Evolutionary conservation across 2,113 vertebrate genomes (phyloP).

Genomic region (Brienomyrus longianalis): DNA sequence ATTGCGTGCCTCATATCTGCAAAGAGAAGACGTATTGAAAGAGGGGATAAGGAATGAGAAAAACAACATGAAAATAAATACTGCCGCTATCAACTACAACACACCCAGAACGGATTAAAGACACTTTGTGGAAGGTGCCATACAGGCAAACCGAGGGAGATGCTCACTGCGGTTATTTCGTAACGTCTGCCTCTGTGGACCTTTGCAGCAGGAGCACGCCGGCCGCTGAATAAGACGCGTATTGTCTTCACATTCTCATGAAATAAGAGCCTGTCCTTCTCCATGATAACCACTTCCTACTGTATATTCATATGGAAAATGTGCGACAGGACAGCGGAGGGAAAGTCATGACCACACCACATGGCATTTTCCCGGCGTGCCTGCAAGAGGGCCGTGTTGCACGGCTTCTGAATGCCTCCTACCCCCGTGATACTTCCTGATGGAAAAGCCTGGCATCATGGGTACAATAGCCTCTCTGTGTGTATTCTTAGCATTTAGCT

Average conservation of each 20-base stretch:
- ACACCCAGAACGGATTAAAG: not conserved
- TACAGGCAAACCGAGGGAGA: not conserved
- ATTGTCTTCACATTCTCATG: not conserved
- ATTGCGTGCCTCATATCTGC: not conserved
- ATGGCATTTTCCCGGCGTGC: not conserved
- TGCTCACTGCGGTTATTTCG: not conserved
- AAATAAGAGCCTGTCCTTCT: not conserved
- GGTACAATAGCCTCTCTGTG: constrained; percentile 3
- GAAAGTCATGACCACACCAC: constrained; percentile 14
- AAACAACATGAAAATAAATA: not conserved
- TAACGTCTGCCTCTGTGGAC: not conserved
- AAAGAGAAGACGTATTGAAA: not conserved
- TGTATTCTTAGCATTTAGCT: constrained; percentile 19
- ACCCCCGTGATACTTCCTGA: constrained; percentile 17
- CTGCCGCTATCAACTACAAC: not conserved
- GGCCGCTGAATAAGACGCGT: not conserved
- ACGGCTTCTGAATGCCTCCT: not conserved
- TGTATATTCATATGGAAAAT: constrained; percentile 31
- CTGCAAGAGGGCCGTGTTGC: constrained; percentile 17
- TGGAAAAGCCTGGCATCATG: not conserved
- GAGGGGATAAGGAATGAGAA: not conserved
- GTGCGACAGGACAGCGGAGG: constrained; percentile 6
- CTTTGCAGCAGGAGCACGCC: not conserved
- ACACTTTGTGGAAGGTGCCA: not conserved
- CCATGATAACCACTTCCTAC: constrained; percentile 13